These are phyloP conservation scores for Troides aeacus DNA, from an alignment of 2,888 invertebrate species.

Conservation along the genomic window DNA sequence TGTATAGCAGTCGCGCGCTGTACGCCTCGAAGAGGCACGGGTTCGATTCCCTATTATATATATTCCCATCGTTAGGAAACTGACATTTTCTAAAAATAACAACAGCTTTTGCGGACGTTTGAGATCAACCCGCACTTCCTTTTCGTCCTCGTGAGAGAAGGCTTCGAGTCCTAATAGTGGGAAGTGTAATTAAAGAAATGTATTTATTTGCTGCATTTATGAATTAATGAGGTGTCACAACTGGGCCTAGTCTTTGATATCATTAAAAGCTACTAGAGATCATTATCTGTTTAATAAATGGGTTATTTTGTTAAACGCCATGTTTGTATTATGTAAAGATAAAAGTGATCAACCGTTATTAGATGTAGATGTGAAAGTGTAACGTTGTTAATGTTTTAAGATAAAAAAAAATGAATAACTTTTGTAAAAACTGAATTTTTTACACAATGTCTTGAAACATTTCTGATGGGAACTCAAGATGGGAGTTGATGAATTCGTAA, in stretches of 20 bases:
- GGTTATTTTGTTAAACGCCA: conserved; percentile 71
- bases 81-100: too few relatives aligned
- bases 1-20: too few relatives aligned
- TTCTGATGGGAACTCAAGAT: conserved; percentile 68
- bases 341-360: conserved; percentile 77
- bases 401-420: conserved; percentile 80
- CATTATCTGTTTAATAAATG: conserved; percentile 40
- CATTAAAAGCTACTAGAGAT: conserved; percentile 30
- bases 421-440: conserved; percentile 84
- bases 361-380: conserved; percentile 79
- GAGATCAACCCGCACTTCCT: too few relatives aligned
- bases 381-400: conserved; percentile 83
- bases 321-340: conserved; percentile 59
- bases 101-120: too few relatives aligned
- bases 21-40: too few relatives aligned
- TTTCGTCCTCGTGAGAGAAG: too few relatives aligned
- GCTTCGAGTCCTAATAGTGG: too few relatives aligned
- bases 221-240: conserved; percentile 18
- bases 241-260: conserved; percentile 49
- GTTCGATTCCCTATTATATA: too few relatives aligned
- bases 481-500: conserved; percentile 70
- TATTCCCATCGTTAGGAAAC: too few relatives aligned
- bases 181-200: not conserved
- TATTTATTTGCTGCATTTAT: not conserved
- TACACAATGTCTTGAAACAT: conserved; percentile 86